Evolutionary conservation across 2,113 vertebrate species (phyloP), one percentile per base, ranked within the genome.

Genomic region (Baryphthengus martii): DNA sequence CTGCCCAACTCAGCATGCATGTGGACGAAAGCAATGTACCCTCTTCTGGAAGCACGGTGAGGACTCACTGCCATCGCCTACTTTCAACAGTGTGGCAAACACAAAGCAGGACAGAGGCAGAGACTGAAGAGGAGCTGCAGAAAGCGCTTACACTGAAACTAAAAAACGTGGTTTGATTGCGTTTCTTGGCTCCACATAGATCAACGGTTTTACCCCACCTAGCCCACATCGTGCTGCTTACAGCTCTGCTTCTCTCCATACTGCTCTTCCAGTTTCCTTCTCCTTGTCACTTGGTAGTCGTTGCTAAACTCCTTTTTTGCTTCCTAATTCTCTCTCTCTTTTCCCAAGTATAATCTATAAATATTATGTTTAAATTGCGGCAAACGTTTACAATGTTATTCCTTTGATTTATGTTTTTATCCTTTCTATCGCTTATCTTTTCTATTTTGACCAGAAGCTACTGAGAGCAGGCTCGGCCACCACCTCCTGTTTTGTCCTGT

Each of bases 361-460:
- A 74, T 33, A 76, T 17, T 75, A 44, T 7, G 9, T 39, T 84
- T 68, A 77, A 83, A 72, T 35, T 4, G 0, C 53, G 42, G 47
- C 42, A 58, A 85, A 81, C 11, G 87, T 61, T 67, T 81, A 67
- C 33, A 67, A 3, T 37, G 17, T 44, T 81, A 67, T 67, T 93
- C 14, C 37, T 14, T 40, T 59, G 47, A 90, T 88, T 85, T 91
- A 66, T 39, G 23, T 55, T 88, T 92, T 84, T 58, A 77, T 80
- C 17, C 12, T 58, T 93, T 77, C 35, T 78, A 39, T 17, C 4
- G 4, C 72, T 85, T 82, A 72, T 75, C 56, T 71, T 74, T 80
- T 72, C 33, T 62, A 33, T 93, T 97, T 89, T 79, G 58, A 93
- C 67, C 66, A 91, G 71, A 85, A 94, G 31, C 42, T 77, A 73